These are phyloP conservation scores for Leguminivora glycinivorella DNA, from an alignment of 1,140 invertebrate species.

Conservation along the genomic window DNA sequence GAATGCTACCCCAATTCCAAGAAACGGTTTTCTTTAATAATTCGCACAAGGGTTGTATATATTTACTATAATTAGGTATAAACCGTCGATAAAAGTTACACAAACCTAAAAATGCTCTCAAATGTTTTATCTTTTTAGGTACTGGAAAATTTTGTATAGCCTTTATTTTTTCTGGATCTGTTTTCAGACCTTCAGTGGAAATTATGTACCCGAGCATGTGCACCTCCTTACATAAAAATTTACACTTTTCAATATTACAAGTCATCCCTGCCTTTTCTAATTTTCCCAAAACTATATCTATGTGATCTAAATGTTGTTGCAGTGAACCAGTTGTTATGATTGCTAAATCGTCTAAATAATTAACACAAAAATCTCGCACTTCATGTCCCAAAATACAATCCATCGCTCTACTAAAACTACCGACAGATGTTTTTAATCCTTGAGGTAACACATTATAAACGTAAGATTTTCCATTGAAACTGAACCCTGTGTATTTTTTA, in stretches of 20 bases:
- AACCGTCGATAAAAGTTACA: no score
- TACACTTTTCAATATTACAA: slow-evolving; percentile 46
- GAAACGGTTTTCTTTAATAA: no score
- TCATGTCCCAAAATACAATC: slow-evolving; percentile 46
- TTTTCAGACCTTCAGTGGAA: slow-evolving; percentile 46
- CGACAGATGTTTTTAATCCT: no score
- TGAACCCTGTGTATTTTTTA: no score
- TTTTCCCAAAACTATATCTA: slow-evolving; percentile 38
- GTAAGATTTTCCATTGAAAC: no score
- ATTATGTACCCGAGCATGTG: slow-evolving; percentile 54
- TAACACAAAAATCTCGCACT: slow-evolving; percentile 43
- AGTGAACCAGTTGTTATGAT: slow-evolving; percentile 41
- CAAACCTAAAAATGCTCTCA: no score
- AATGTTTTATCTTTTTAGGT: slow-evolving; percentile 52
- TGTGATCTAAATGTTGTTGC: slow-evolving; percentile 42
- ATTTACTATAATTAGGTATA: no score
- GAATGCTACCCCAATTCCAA: no score
- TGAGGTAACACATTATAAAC: no score
- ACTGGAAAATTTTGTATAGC: slow-evolving; percentile 47
- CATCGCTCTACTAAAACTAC: no score
- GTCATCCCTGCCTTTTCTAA: slow-evolving; percentile 40
- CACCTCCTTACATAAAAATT: slow-evolving; percentile 44
- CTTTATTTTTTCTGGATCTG: slow-evolving; percentile 49
- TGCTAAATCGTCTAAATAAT: slow-evolving; percentile 42
- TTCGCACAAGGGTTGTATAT: no score